These are phyloP conservation scores for Heliconius ismenius DNA, from an alignment of 2,888 invertebrate genomes.

Conservation along the genomic window DNA sequence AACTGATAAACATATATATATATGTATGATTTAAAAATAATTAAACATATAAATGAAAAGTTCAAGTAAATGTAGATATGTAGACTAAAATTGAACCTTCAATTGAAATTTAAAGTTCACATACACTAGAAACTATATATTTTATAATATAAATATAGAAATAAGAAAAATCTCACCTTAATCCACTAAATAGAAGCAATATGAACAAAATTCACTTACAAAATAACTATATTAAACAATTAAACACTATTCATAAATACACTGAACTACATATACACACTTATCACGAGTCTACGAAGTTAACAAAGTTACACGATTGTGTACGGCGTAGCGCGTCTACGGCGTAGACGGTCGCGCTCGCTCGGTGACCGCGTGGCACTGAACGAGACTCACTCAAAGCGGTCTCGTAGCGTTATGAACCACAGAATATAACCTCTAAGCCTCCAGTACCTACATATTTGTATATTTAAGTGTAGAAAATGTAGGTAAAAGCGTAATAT, in stretches of 20 bases:
- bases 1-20: background rate
- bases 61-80: no score
- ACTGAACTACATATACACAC: slow-evolving; percentile 7
- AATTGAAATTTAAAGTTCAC: background rate
- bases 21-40: background rate
- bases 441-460: slow-evolving; percentile 27
- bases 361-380: slow-evolving; percentile 67
- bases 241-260: background rate
- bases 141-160: background rate
- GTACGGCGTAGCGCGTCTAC: slow-evolving; percentile 54
- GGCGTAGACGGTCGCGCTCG: slow-evolving; percentile 67
- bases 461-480: background rate
- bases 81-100: no score
- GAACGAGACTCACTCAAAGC: slow-evolving; percentile 46
- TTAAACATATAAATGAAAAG: background rate
- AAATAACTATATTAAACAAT: background rate
- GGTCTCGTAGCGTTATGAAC: slow-evolving; percentile 26
- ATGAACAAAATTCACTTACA: slow-evolving; percentile 7
- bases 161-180: slow-evolving; percentile 11
- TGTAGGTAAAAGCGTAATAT: background rate
- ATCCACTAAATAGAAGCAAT: slow-evolving; percentile 8
- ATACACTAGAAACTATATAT: background rate
- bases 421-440: slow-evolving; percentile 18
- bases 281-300: slow-evolving; percentile 29
- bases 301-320: slow-evolving; percentile 47